phyloP scores from a whole-genome alignment of 1,140 invertebrate genomes.

The Zaprionus nigranus region DNA sequence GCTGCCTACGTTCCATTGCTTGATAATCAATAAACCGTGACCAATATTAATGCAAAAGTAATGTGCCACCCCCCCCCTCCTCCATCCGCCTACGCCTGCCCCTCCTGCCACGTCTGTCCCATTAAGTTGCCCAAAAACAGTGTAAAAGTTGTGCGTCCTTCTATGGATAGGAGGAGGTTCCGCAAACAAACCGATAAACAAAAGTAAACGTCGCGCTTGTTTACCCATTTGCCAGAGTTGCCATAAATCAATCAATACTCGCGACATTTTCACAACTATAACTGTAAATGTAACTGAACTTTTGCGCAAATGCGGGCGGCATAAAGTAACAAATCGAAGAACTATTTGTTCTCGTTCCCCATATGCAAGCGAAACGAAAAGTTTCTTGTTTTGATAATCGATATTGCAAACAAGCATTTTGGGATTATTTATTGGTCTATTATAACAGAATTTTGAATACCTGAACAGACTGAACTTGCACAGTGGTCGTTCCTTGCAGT shows the following conservation, averaged over 20 bases:
- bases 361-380: too few species aligned
- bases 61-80: neutral
- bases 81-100: neutral
- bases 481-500: neutral
- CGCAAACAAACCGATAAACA: conserved; percentile 30
- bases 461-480: neutral
- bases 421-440: neutral
- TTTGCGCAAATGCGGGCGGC: conserved; percentile 52
- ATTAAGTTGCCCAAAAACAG: too few species aligned
- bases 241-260: conserved; percentile 73
- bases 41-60: conserved; percentile 69
- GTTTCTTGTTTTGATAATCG: neutral
- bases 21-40: conserved; percentile 73
- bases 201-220: conserved; percentile 33
- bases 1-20: conserved; percentile 26
- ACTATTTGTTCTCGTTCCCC: neutral
- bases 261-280: conserved; percentile 13
- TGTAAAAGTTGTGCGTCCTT: conserved; percentile 45
- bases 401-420: neutral
- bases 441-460: neutral
- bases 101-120: neutral
- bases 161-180: conserved; percentile 2
- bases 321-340: neutral
- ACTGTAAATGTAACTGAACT: conserved; percentile 17
- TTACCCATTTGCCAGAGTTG: conserved; percentile 50